Conservation (phyloP, 2,113 vertebrate genomes). For the Paratilapia polleni region DNA sequence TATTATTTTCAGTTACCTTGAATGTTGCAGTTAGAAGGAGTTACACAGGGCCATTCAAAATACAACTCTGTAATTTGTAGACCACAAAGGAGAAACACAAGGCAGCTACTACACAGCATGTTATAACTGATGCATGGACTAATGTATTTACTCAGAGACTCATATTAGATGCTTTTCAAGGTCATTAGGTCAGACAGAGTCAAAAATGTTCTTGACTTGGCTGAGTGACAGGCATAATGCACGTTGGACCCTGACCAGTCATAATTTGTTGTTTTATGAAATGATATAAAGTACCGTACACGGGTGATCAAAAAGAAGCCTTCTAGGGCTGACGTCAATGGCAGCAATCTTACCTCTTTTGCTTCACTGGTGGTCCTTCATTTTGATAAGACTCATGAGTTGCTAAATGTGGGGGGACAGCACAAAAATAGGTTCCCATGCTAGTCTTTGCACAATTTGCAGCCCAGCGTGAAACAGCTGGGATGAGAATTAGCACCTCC, state of each 20-base stretch:
- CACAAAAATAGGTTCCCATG: neutral
- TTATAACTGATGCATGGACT: neutral
- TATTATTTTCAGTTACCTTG: neutral
- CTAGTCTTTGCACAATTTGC: no score
- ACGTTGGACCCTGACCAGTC: neutral
- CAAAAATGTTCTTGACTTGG: neutral
- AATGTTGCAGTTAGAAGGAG: neutral
- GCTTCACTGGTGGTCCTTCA: neutral
- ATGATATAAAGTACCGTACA: neutral
- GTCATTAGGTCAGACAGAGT: neutral
- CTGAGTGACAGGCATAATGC: neutral
- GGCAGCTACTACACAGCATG: neutral
- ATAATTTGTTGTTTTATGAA: neutral
- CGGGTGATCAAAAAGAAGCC: neutral
- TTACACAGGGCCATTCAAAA: constrained; percentile 7
- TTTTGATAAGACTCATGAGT: neutral
- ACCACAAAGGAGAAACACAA: constrained; percentile 16
- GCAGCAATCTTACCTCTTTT: constrained; percentile 1
- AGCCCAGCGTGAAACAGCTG: no score
- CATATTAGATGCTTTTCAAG: neutral
- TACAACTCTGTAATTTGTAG: neutral
- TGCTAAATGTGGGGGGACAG: neutral
- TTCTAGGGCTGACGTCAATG: neutral
- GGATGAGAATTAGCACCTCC: no score
- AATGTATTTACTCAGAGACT: neutral